Base-by-base conservation (phyloP, 2,888 invertebrate species). In the Thyatira batis region DNA sequence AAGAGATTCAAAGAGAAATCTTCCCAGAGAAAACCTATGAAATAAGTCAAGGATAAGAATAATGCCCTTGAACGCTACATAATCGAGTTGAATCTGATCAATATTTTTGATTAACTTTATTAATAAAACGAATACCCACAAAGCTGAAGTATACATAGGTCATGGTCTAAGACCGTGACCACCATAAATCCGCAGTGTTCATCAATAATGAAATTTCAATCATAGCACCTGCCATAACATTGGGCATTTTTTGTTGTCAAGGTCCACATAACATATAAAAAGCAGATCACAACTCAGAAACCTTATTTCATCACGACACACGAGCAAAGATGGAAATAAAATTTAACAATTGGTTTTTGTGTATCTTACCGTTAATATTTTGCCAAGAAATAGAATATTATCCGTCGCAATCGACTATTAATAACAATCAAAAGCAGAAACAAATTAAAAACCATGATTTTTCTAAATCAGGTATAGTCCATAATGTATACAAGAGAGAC, bases 161-260 rank as follows among this genome's bases (percentile, higher is more conserved):
- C 80, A 80, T 54, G 77, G 78, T 55, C 65, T 59, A 53, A 61
- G 78, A 70, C 80, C 82, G 60, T 80, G 78, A 81, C 73, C 65
- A 63, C 60, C 53, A 58, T 49, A 43, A 69, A 65, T 65, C 69
- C 63, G 68, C 69, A 71, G 71, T 62, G 61, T 51, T 71, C 76
- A 89, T 91, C 73, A 88, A 92, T 84, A 78, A 91, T 89, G 76
- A 74, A 87, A 80, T 81, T 85, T 78, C 87, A 92, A 92, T 92
- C 89, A 89, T 82, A 84, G 69, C 92, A 92, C 92, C 89, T 91
- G 92, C 62, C 65, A n/a, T n/a, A n/a, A n/a, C 53, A 59, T 59
- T 77, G 76, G n/a, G n/a, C n/a, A 77, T 76, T 76, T 84, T 85
- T 84, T 66, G 65, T 56, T 62, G 60, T 62, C 80, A 85, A 85